phyloP scores from a whole-genome alignment of 2,113 vertebrate genomes.

The Gavia stellata region DNA sequence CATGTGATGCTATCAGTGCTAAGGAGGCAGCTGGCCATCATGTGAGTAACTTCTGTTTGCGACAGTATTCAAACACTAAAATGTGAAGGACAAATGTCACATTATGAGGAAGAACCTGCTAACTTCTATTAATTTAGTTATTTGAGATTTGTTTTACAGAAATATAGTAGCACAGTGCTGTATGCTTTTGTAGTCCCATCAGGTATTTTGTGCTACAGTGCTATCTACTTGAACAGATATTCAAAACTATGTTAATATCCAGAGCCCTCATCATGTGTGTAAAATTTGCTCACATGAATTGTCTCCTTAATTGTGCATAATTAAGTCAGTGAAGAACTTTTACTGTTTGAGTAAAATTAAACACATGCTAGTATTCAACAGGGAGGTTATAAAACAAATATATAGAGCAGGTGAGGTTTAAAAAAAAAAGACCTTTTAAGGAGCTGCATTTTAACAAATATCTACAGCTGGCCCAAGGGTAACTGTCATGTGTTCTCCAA shows the following conservation, averaged over 20 bases:
- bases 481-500: background rate
- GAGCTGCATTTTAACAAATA: background rate
- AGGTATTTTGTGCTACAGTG: background rate
- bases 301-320: background rate
- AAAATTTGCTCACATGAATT: background rate
- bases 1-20: background rate
- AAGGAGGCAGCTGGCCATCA: background rate
- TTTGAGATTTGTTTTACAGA: background rate
- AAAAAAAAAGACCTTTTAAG: background rate
- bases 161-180: background rate
- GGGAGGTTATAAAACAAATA: background rate
- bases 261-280: background rate
- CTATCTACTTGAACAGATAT: background rate
- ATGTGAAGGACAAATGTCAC: background rate
- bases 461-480: background rate
- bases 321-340: background rate
- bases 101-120: background rate
- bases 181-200: background rate
- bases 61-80: background rate
- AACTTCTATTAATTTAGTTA: background rate
- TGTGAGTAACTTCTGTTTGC: background rate
- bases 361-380: background rate
- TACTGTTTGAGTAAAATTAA: background rate
- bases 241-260: background rate
- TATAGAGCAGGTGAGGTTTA: background rate